Evolutionary conservation across 2,113 vertebrate species (phyloP).

Genomic region (Spermophilus dauricus): DNA sequence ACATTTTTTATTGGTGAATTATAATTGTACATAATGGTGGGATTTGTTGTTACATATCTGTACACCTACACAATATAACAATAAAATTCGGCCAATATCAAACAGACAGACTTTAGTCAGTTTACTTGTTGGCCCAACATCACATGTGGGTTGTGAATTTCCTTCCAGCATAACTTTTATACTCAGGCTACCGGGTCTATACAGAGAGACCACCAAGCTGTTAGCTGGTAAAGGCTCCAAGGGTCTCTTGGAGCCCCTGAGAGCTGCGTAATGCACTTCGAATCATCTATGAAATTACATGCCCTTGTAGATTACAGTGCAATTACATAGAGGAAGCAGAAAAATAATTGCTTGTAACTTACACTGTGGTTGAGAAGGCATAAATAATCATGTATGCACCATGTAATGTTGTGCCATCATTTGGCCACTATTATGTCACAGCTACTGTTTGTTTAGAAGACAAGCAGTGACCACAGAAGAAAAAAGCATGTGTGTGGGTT

Average conservation of each 20-base stretch:
- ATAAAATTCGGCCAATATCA: neutral
- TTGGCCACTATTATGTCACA: conserved; percentile 64
- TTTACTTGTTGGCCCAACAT: conserved; percentile 8
- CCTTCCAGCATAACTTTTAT: neutral
- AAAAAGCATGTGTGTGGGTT: neutral
- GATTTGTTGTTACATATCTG: too few relatives aligned
- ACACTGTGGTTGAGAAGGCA: conserved; percentile 71
- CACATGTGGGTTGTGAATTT: conserved; percentile 36
- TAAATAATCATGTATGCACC: conserved; percentile 64
- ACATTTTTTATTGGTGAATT: too few relatives aligned
- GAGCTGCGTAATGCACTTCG: conserved; percentile 61
- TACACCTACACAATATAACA: too few relatives aligned
- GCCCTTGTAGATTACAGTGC: conserved; percentile 68
- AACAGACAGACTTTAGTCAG: neutral
- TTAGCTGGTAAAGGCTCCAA: conserved; percentile 51
- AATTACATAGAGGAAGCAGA: conserved; percentile 78
- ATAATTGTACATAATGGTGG: too few relatives aligned
- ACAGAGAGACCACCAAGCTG: conserved; percentile 65
- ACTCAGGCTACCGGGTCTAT: conserved; percentile 24
- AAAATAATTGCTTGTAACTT: conserved; percentile 83
- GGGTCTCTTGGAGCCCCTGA: conserved; percentile 30
- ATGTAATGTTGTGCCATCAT: conserved; percentile 62
- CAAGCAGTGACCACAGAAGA: neutral
- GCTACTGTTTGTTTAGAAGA: conserved; percentile 43
- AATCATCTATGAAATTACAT: conserved; percentile 67